Evolutionary conservation across 2,113 vertebrate genomes (phyloP), one percentile per base, ranked within the genome.

Genomic region (Tringa solitaria): DNA sequence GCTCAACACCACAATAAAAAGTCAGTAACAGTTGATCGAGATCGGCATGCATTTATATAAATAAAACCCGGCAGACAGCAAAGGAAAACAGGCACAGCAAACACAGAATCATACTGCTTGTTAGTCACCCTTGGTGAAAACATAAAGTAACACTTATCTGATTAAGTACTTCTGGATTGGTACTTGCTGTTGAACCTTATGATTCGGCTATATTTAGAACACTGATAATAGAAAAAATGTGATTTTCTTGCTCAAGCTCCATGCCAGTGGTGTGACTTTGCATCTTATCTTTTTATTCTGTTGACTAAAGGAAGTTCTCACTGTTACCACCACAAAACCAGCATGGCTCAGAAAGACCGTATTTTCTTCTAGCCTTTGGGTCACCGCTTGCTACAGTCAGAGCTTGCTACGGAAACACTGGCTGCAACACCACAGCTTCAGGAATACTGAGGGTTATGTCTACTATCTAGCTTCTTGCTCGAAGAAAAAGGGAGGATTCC

Each of bases 321-420:
- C 27, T 32, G 9, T 32, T 51, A 82, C 26, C 20, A 61, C 12
- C 30, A 41, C 27, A 80, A 54, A 35, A 72, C 3, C 14, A 68
- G 51, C 5, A 21, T 2, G 26, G 18, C 37, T 85, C 13, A 50
- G 26, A 43, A 74, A 69, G 18, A 56, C 4, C 0, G 0, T 16
- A 20, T 74, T 79, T 81, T 82, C 30, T 64, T 82, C 60, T 8
- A 64, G 32, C 28, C n/a, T 89, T 37, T 39, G 23, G 63, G 43
- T 74, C 16, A 23, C 41, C 51, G 54, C 12, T 28, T n/a, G n/a
- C n/a, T n/a, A n/a, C n/a, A n/a, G n/a, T n/a, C n/a, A 72, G 46
- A 67, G 43, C 22, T 87, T 65, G 35, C 63, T 57, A 22, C 1
- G 14, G 54, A 80, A 91, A 65, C 33, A 74, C 2, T 0, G 3